Base-by-base conservation (phyloP, 1,140 invertebrate genomes). In the Drosophila sucinea region DNA sequence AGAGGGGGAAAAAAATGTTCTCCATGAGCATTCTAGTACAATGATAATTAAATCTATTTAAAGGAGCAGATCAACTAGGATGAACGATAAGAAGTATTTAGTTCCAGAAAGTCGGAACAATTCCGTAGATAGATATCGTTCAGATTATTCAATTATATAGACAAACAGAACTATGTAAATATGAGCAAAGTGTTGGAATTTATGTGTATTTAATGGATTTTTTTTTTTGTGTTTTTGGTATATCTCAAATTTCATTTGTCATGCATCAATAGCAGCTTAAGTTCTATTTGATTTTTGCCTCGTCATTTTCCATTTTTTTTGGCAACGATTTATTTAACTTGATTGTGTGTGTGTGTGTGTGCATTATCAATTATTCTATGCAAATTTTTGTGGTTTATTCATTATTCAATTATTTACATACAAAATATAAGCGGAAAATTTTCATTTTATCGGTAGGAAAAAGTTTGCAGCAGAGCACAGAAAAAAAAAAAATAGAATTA, bases 351-450 rank as follows among this genome's bases (percentile, higher is more conserved):
- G 27, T 54, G 10, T 67, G 38, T 54, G 30, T 33, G 33, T 33
- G 29, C 44, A 51, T 51, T 51, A 51, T 68, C 67, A 76, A 75
- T 75, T 62, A 76, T 75, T 66, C 72, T 62, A 47, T 62, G 51
- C 29, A 57, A 61, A 35, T 57, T 35, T 29, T 55, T 75, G 58
- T 25, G 51, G 29, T 54, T 32, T 57, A 33, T 58, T 25, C 58
- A 74, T 74, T 67, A 61, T 55, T 74, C 63, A 67, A 67, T 61
- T 67, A 74, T 67, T 55, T 41, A 55, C 38, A 55, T 38, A 33
- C n/a, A 30, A 57, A 57, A 57, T 51, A 70, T 33, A 32, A 62
- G 40, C 32, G 47, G n/a, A 41, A 55, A 57, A 35, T 33, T 35
- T 32, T 23, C 55, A 62, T 62, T 62, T 57, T 63, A 73, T 51